Evolutionary conservation across 2,113 vertebrate genomes (phyloP).

Genomic region (Prionailurus bengalensis): DNA sequence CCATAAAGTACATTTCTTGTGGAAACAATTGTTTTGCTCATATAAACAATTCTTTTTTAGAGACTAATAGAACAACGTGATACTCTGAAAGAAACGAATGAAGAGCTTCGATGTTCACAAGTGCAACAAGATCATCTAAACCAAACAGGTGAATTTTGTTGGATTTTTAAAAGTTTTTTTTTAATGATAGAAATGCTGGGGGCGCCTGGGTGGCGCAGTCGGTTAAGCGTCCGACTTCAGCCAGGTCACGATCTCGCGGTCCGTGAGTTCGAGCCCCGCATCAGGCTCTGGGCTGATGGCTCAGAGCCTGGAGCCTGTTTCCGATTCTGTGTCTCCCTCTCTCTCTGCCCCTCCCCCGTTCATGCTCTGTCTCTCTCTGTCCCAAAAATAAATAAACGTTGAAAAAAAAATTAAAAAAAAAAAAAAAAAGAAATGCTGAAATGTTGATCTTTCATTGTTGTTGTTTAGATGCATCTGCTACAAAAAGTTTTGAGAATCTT

Average conservation of each 20-base stretch:
- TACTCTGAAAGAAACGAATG: constrained; percentile 96
- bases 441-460: not conserved
- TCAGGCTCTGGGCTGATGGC: no score
- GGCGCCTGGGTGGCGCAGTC: no score
- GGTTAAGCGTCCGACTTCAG: no score
- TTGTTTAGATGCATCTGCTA: constrained; percentile 87
- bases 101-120: constrained; percentile 96
- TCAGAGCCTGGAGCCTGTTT: no score
- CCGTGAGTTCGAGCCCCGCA: no score
- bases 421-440: not conserved
- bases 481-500: constrained; percentile 93
- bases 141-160: constrained; percentile 91
- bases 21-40: constrained; percentile 18
- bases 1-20: not conserved
- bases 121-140: constrained; percentile 95
- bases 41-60: constrained; percentile 82
- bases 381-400: no score
- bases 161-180: not conserved
- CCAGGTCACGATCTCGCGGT: no score
- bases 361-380: no score
- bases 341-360: no score
- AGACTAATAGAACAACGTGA: constrained; percentile 96
- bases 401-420: no score
- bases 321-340: no score
- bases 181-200: not conserved